phyloP scores from a whole-genome alignment of 1,140 invertebrate genomes.

The Caenorhabditis remanei region DNA sequence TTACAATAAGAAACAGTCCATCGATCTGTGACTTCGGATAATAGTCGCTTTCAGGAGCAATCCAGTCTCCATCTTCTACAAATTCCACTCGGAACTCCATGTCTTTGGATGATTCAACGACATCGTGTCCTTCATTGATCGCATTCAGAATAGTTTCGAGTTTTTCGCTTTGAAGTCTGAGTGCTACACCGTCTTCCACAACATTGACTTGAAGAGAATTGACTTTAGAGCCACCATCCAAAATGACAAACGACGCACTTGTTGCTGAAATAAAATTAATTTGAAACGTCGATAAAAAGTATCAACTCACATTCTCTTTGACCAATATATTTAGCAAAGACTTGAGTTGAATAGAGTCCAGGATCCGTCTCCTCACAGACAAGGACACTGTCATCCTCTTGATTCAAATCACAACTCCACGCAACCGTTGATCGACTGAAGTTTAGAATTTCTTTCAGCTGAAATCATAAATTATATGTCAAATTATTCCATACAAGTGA shows the following conservation, averaged over 20 bases:
- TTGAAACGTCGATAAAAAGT: background rate
- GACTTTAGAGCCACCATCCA: conserved; percentile 56
- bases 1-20: conserved; percentile 31
- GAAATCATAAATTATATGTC: background rate
- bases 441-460: conserved; percentile 42
- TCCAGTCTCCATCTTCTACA: conserved; percentile 37
- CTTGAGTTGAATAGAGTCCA: conserved; percentile 57
- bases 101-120: conserved; percentile 17
- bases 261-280: conserved; percentile 1
- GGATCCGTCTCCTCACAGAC: conserved; percentile 57
- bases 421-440: conserved; percentile 54
- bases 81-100: conserved; percentile 33
- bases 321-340: conserved; percentile 36
- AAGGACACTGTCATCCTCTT: conserved; percentile 38
- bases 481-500: background rate
- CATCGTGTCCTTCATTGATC: conserved; percentile 32
- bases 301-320: background rate
- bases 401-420: conserved; percentile 52
- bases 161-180: conserved; percentile 11
- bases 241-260: conserved; percentile 58
- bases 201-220: conserved; percentile 53
- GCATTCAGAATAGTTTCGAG: conserved; percentile 20
- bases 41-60: background rate
- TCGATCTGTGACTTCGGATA: conserved; percentile 53
- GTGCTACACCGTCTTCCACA: conserved; percentile 57